Base-by-base conservation (phyloP, 2,113 vertebrate species). In the Pycnonotus jocosus region DNA sequence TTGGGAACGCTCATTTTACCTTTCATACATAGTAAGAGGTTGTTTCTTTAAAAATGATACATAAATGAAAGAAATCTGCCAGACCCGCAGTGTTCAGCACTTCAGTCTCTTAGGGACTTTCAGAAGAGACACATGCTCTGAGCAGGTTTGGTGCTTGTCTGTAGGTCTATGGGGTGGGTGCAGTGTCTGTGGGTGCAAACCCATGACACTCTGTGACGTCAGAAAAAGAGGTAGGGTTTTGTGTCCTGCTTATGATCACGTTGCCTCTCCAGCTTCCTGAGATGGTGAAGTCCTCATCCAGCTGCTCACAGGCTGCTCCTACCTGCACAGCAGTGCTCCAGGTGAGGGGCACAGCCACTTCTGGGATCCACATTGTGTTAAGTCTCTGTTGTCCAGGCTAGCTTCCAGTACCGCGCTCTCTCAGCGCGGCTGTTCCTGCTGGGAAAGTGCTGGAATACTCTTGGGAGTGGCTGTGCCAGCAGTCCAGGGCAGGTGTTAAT, bases 301-400 rank as follows among this genome's bases (percentile, higher is more conserved):
- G 50, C 50, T 78, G 37, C 58, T 81, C 21, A 2, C 4, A 18
- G 19, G 37, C 51, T 70, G 27, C 13, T 58, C 44, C 38, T 7
- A 7, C 30, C 1, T 2, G 20, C 2, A 2, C 0, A 4, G 25
- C 37, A 21, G 11, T 56, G 19, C 50, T 66, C n/a, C 51, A 66
- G 33, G 27, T 0, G 1, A 24, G 24, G 0, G 0, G 45, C 40
- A 81, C 64, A 82, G 66, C 35, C 0, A 1, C 45, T 40, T 72
- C 9, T 35, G 71, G 45, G 45, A 66, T 38, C 30, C 9, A 13
- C 1, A 0, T 7, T 84, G 74, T 53, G 42, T 33, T 54, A 70
- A 38, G 24, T 60, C 44, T 84, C 48, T 8, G 19, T 66, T 4
- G 2, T 40, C 69, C 50, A 47, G 60, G 31, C 58, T 61, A 44